Base-by-base conservation (phyloP, 2,888 invertebrate species). In the Thereva nobilitata region DNA sequence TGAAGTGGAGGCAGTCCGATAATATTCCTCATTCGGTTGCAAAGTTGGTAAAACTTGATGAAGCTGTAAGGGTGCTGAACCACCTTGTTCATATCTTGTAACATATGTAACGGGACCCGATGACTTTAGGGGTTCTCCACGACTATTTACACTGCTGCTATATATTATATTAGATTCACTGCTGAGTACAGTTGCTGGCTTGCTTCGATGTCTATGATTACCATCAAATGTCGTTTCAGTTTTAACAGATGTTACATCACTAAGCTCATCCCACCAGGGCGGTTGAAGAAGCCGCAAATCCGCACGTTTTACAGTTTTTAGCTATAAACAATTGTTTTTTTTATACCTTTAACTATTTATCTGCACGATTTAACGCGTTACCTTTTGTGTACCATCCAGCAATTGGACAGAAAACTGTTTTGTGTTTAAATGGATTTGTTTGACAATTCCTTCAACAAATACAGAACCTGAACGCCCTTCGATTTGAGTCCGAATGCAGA, bases 201-300 rank as follows among this genome's bases (percentile, higher is more conserved):
- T 59, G 40, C 38, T 56, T 56, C 41, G 37, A 4, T n/a, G 9
- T n/a, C 49, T 49, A 64, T 64, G 47, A 41, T 50, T 54, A 35
- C 47, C 42, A 38, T 54, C 64, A 53, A 64, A 53, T 54, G 42
- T 55, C 23, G 55, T 42, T 54, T 61, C 63, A 8, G 47, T 64
- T 45, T 56, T 69, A 52, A 52, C 12, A 9, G 70, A 63, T 47
- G 61, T 66, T 0, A 85, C 82, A 74, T 90, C 91, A 75, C 91
- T 93, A 68, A 97, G 80, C 82, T 98, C 97, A 75, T 97, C 98
- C 83, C 91, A 93, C 97, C 98, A 98, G 0, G 97, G 98, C 10
- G 97, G 95, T 76, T 91, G 87, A 72, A 97, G 83, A 37, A 98
- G 85, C 35, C 98, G 86, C 68, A 98, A 83, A 79, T 96, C 95